A percentile compares a stretch with the other conserved stretches of the same genome.
phyloP scores from a whole-genome alignment of 1,140 invertebrate genomes.

The Drosophila nikananu region DNA sequence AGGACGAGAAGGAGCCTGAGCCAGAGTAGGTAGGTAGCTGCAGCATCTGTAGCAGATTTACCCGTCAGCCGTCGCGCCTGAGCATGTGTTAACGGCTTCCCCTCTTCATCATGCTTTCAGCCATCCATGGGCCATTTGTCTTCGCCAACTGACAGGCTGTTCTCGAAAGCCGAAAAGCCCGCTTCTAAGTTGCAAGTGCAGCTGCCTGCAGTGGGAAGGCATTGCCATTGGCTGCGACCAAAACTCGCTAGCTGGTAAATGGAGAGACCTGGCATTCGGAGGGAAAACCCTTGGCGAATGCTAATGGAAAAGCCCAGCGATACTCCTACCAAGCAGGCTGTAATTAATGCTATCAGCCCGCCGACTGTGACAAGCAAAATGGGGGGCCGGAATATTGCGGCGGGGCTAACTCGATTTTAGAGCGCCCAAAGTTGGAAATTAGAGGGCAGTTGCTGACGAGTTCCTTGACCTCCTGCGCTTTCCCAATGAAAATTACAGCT shows the following conservation, averaged over 20 bases:
- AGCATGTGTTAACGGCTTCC: slow-evolving; percentile 60
- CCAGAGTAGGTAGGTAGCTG: slow-evolving; percentile 6
- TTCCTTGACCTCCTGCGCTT: slow-evolving; percentile 21
- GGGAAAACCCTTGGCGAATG: slow-evolving; percentile 36
- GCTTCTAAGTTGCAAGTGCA: slow-evolving; percentile 33
- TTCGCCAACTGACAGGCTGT: slow-evolving; percentile 64
- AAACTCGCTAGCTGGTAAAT: slow-evolving; percentile 9
- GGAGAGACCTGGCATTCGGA: slow-evolving; percentile 11
- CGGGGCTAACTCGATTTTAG: slow-evolving; percentile 30
- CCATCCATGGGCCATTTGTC: slow-evolving; percentile 62
- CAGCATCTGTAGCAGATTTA: slow-evolving; percentile 42
- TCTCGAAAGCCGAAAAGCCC: slow-evolving; percentile 38
- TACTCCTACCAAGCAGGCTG: slow-evolving; percentile 39
- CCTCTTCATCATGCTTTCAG: slow-evolving; percentile 31
- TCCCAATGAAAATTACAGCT: slow-evolving; percentile 16
- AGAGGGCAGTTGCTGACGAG: slow-evolving; percentile 13
- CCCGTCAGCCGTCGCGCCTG: slow-evolving; percentile 55
- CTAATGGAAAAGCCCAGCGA: slow-evolving; percentile 48
- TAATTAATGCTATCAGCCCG: slow-evolving; percentile 72
- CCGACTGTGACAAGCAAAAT: slow-evolving; percentile 51
- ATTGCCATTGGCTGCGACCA: slow-evolving; percentile 23
- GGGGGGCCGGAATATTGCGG: slow-evolving; percentile 10
- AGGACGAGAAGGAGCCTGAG: neutral
- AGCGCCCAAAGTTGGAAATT: slow-evolving; percentile 17
- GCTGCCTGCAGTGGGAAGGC: slow-evolving; percentile 13